Evolutionary conservation across 1,140 invertebrate species (phyloP), one percentile per base, ranked within the genome.

Genomic region (Onthophagus taurus): DNA sequence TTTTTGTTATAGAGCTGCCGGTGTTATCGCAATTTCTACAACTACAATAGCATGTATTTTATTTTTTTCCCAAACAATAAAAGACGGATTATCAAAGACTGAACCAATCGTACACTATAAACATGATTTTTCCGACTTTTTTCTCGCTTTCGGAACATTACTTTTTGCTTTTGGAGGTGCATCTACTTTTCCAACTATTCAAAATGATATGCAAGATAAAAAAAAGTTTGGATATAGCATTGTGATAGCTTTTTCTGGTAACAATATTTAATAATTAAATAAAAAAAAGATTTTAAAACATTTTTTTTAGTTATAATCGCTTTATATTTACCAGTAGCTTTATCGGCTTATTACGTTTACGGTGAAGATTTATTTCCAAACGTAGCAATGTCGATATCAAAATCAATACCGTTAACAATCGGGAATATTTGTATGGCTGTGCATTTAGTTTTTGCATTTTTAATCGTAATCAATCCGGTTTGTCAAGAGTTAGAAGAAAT

Each of bases 401-500:
- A 66, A 21, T 72, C 71, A 0, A 53, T 63, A 1, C 45, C 75
- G 2, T 69, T 72, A 1, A 62, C 66, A 0, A 56, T 69, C 0
- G 74, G 75, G n/a, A 71, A 78, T 51, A 56, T 78, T 16, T 60
- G 79, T 3, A 74, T 83, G 67, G 67, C 72, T 1, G 46, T 73
- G 4, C 80, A 83, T 58, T 60, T 81, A 2, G 57, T 81, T 9
- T 61, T 74, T 21, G 78, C 78, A 6, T 81, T 81, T 53, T 59
- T 80, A 18, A 79, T 83, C 46, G 65, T 79, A 34, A 68, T 78
- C 26, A 82, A 81, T 59, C 78, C 79, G 0, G 70, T 81, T 13
- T 72, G 70, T 51, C 77, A 81, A 59, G 78, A 83, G 54, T 57
- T 83, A 24, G 85, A 88, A 64, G 72, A 82, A 48, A 61, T 80